Evolutionary conservation across 2,797 vertebrate species (phyloP), one percentile per base, ranked within the genome.

Genomic region (Phataginus tetradactyla): DNA sequence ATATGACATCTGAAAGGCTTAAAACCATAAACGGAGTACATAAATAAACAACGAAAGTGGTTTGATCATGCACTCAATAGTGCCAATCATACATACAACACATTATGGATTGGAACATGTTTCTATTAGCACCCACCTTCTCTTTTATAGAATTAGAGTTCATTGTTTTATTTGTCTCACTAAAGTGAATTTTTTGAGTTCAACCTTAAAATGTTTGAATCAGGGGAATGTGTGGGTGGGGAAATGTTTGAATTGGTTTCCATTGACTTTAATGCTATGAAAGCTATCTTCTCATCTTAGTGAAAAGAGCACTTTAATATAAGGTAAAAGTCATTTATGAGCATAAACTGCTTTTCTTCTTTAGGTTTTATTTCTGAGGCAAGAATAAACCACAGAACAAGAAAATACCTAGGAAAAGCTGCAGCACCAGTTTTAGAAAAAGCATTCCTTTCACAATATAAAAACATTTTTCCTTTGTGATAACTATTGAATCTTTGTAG

Each of bases 171-270:
- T 64, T 59, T 79, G 21, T 66, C n/a, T 80, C 27, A 49, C 49
- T 85, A 93, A 80, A 92, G 23, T 20, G 25, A 83, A 51, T 59
- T 37, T 95, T 93, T 87, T 91, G 39, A 86, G n/a, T 90, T 95
- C 39, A 61, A 68, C 39, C 27, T 75, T 11, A 79, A 37, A 92
- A 45, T 29, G 15, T 88, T 92, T 94, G 53, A 66, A 86, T 57
- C 93, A 55, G 1, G 45, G 45, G 45, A 45, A 12, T 45, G 45
- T 45, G 45, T 45, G 45, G 11, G 45, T 45, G 11, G 45, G 45
- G 45, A 79, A 92, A 45, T 29, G 15, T 88, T 92, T 94, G 53
- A 66, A 86, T 57, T 94, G 51, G 1, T 86, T 84, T 93, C 53
- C 49, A 49, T 85, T 83, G 79, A 94, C 90, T 94, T 64, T 29